Evolutionary conservation across 2,888 invertebrate genomes (phyloP).

Genomic region (Vesta saturnalis): DNA sequence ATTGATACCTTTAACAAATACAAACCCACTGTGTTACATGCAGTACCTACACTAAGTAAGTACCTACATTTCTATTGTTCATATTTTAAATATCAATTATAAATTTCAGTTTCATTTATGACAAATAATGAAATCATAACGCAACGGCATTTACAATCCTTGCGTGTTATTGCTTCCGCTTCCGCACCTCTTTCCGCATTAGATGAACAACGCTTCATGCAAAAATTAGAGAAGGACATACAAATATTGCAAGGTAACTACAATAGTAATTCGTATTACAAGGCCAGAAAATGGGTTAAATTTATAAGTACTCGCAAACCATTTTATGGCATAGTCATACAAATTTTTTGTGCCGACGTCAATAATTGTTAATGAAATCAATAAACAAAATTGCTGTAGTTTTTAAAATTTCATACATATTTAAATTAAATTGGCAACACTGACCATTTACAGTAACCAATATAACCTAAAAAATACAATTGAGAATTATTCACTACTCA

Average conservation of each 20-base stretch:
- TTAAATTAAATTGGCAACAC: too few relatives aligned
- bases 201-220: slow-evolving; percentile 66
- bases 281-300: too few relatives aligned
- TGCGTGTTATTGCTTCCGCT: slow-evolving; percentile 69
- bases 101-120: slow-evolving; percentile 73
- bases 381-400: too few relatives aligned
- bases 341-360: too few relatives aligned
- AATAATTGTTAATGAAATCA: too few relatives aligned
- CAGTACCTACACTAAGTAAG: slow-evolving; percentile 84
- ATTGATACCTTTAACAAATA: slow-evolving; percentile 72
- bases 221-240: slow-evolving; percentile 59
- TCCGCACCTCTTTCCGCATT: slow-evolving; percentile 75
- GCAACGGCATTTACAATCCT: slow-evolving; percentile 65
- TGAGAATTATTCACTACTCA: too few relatives aligned
- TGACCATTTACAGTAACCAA: too few relatives aligned
- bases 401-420: too few relatives aligned
- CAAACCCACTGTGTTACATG: slow-evolving; percentile 71
- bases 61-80: not conserved
- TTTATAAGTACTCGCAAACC: too few relatives aligned
- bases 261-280: too few relatives aligned
- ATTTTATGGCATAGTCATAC: too few relatives aligned
- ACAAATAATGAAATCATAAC: slow-evolving; percentile 70
- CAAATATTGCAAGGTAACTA: slow-evolving; percentile 55
- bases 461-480: too few relatives aligned
- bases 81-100: not conserved